Evolutionary conservation across 1,140 invertebrate species (phyloP).

Genomic region (Phymorhynchus buccinoides): DNA sequence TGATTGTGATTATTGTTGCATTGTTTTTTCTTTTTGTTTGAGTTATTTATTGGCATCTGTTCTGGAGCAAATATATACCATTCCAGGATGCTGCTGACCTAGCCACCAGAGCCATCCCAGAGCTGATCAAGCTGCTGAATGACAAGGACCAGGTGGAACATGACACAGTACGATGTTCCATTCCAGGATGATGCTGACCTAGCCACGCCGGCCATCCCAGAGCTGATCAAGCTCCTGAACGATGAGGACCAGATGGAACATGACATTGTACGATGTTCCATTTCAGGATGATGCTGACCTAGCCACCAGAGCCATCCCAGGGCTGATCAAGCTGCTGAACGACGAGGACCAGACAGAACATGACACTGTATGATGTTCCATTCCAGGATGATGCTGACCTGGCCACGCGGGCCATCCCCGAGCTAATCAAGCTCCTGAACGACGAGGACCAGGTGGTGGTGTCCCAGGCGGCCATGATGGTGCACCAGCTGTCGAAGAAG

Average conservation of each 20-base stretch:
- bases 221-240: conserved; percentile 97
- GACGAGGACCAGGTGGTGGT: conserved; percentile 95
- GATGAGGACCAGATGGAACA: conserved; percentile 92
- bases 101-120: conserved; percentile 96
- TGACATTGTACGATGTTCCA: too few species aligned
- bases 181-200: conserved; percentile 90
- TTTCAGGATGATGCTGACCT: conserved; percentile 90
- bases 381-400: conserved; percentile 90
- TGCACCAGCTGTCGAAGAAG: conserved; percentile 98
- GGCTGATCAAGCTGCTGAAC: conserved; percentile 97
- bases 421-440: conserved; percentile 97
- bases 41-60: too few species aligned
- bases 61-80: too few species aligned
- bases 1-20: too few species aligned
- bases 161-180: conserved; percentile 99
- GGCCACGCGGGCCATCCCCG: conserved; percentile 96
- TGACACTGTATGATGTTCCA: conserved; percentile 98
- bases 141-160: conserved; percentile 93
- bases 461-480: conserved; percentile 98
- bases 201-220: conserved; percentile 96
- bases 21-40: too few species aligned
- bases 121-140: conserved; percentile 97
- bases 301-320: conserved; percentile 96
- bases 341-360: conserved; percentile 95
- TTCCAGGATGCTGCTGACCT: conserved; percentile 90